Percentiles rank a stretch among this genome's conserved stretches.
Conservation (phyloP, 1,140 invertebrate species). For the Drosophila pectinifera region DNA sequence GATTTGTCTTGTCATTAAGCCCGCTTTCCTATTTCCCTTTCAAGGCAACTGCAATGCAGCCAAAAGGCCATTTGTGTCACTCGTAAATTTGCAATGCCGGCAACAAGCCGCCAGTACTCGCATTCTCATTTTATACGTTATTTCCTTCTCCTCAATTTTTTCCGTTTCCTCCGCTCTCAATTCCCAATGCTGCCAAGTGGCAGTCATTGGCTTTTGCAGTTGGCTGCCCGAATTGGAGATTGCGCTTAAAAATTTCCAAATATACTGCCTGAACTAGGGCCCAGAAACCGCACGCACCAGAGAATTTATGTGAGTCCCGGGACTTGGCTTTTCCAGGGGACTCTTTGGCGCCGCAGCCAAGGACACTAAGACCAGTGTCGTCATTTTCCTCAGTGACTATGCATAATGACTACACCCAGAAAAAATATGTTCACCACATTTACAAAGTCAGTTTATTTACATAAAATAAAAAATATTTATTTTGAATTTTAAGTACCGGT, state of each 20-base stretch:
- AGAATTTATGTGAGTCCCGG: slow-evolving; percentile 70
- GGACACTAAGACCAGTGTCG: slow-evolving; percentile 50
- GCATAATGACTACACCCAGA: slow-evolving; percentile 16
- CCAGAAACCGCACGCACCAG: slow-evolving; percentile 47
- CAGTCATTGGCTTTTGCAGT: slow-evolving; percentile 74
- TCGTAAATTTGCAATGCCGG: slow-evolving; percentile 77
- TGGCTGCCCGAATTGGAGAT: slow-evolving; percentile 57
- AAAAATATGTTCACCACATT: not conserved
- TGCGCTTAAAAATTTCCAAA: slow-evolving; percentile 71
- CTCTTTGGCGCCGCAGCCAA: slow-evolving; percentile 56
- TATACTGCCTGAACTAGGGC: slow-evolving; percentile 61
- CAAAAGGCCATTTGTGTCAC: slow-evolving; percentile 72
- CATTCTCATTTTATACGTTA: slow-evolving; percentile 48
- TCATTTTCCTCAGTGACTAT: slow-evolving; percentile 39
- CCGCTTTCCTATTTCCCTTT: slow-evolving; percentile 12
- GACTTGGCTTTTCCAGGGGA: slow-evolving; percentile 53
- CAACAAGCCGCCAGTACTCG: slow-evolving; percentile 69
- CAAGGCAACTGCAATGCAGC: slow-evolving; percentile 57
- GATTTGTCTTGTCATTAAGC: slow-evolving; percentile 78
- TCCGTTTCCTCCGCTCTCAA: slow-evolving; percentile 23
- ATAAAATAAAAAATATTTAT: too few relatives aligned
- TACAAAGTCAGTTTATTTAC: too few relatives aligned
- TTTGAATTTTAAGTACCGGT: too few relatives aligned
- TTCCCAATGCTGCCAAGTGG: slow-evolving; percentile 73
- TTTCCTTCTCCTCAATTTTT: slow-evolving; percentile 36